phyloP scores from a whole-genome alignment of 2,888 invertebrate species.

The Phrixothrix hirtus region DNA sequence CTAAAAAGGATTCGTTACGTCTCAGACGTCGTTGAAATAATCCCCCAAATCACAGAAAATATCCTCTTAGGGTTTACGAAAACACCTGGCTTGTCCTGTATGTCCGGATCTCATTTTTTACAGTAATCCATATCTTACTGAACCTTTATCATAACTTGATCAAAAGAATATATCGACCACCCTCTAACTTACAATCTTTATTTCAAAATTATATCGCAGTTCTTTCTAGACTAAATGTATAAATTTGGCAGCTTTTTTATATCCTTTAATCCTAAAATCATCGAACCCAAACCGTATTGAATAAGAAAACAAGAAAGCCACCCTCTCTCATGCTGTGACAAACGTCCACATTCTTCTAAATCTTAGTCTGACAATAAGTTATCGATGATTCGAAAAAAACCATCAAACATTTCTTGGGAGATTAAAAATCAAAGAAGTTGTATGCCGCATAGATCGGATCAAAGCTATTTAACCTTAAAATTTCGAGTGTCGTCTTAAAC shows the following conservation, averaged over 20 bases:
- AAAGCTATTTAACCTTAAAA: constrained; percentile 9
- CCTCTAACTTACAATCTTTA: constrained; percentile 2
- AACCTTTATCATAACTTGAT: constrained; percentile 30
- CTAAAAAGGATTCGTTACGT: background rate
- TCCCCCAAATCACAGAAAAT: constrained; percentile 25
- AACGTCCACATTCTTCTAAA: constrained; percentile 22
- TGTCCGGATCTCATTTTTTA: constrained; percentile 33
- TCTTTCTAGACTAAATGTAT: constrained; percentile 1
- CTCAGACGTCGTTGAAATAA: constrained; percentile 10
- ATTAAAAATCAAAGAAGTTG: constrained; percentile 11
- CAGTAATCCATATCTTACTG: constrained; percentile 32
- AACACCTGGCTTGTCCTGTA: constrained; percentile 32
- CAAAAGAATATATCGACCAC: constrained; percentile 31
- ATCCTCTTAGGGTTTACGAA: constrained; percentile 7
- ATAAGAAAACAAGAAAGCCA: constrained; percentile 10
- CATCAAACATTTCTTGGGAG: constrained; percentile 9
- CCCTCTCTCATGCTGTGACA: constrained; percentile 28
- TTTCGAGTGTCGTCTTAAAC: constrained; percentile 10
- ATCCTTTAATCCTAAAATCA: constrained; percentile 8
- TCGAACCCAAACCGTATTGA: constrained; percentile 12
- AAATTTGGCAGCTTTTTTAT: background rate
- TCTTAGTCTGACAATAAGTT: constrained; percentile 26
- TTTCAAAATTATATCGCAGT: background rate
- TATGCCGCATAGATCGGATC: constrained; percentile 7
- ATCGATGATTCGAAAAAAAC: constrained; percentile 18